Evolutionary conservation across 2,797 vertebrate species (phyloP), one percentile per base, ranked within the genome.

Genomic region (Sebastes iracundus): DNA sequence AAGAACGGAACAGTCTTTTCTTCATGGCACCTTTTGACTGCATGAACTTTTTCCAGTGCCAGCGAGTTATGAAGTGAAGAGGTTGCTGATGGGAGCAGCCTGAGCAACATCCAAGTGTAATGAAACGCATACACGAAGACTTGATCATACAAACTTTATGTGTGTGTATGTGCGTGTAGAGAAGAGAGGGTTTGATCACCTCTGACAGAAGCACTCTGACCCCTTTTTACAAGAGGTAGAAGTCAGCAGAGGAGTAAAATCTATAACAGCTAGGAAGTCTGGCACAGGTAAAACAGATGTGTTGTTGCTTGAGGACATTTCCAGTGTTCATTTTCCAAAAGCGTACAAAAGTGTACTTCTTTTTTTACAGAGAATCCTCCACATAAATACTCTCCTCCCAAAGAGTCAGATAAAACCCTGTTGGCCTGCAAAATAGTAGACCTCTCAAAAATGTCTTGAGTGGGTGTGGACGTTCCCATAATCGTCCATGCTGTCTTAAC

Each of bases 271-370:
- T n/a, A 60, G 78, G 83, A 80, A 64, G 75, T 82, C 27, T 77
- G 49, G 46, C 28, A 78, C 18, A 53, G 3, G 63, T 74, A 62
- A 74, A 84, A 85, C 83, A 91, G 82, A 89, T 91, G 85, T 88
- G 70, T 53, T 52, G 52, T 68, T 60, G 72, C 91, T 87, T 77
- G 42, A 77, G 78, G 84, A 87, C 33, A 88, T 81, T 67, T 77
- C 20, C 11, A 30, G 35, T 53, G 27, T 79, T 77, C 3, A 22
- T 65, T 81, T 81, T 81, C 23, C 32, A 62, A 32, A 27, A 66
- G 58, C 49, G 75, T 79, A 83, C 85, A 42, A 70, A 89, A 65
- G 25, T 73, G 18, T 72, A 32, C 18, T n/a, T 32, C 16, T 18
- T 46, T 46, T 18, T 46, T 46, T 18, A 46, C 42, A 18, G 42